Base-by-base conservation (phyloP, 2,888 invertebrate genomes). In the Diarsia mendica region DNA sequence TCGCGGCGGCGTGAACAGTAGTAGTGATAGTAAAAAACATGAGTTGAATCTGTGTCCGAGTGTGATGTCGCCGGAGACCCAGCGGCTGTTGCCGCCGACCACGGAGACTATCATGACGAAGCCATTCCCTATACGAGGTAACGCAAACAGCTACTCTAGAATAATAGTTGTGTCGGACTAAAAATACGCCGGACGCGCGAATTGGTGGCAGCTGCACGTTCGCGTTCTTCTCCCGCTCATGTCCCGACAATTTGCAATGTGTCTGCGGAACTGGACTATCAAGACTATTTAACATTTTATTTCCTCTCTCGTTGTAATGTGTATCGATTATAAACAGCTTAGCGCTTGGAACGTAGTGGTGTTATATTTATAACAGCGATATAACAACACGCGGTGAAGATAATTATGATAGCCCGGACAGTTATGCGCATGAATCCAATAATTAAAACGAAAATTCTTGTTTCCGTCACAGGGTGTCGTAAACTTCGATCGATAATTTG, bases 21-120 rank as follows among this genome's bases (percentile, higher is more conserved):
- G 88, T 80, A 91, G 94, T 93, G 95, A 94, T 78, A 91, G 89
- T 87, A 94, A 94, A 89, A 95, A 95, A 89, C 96, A 97, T 90
- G 97, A 97, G 89, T 96, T 97, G 88, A 95, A 97, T 89, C 93
- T 96, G 90, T 97, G 98, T 90, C 97, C 98, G n/a, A 97, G 97
- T 95, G 97, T 96, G 11, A 98, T 98, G 98, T 98, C 98, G 28
- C 96, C 97, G 77, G 97, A 97, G 92, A 97, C 97, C 13, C 97
- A 97, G 91, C 95, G 97, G 90, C 96, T 98, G 83, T 93, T 98
- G 91, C 98, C 98, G 78, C 98, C 98, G 69, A 98, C 98, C 15
- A 97, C 98, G 78, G 98, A 98, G 92, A 98, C 98, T 65, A 98
- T 98, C 70, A 98, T 98, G 97, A 98, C 98, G 63, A 98, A 98